Base-by-base conservation (phyloP, 2,888 invertebrate genomes). In the Clusia tigrina region DNA sequence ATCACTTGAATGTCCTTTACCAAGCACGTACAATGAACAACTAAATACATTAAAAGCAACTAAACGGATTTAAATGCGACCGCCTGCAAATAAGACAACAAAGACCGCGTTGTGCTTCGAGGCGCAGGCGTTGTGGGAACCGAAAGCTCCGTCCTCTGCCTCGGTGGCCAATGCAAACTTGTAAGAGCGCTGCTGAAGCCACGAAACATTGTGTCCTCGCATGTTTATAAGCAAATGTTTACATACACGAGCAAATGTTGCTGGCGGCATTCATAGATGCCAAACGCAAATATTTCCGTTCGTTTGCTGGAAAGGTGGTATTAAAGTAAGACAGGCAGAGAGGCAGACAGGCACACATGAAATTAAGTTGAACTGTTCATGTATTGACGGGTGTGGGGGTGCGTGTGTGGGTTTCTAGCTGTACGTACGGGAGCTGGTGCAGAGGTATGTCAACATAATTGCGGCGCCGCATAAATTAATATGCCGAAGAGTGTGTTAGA, bases 1-100 rank as follows among this genome's bases (percentile, higher is more conserved):
- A 60, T 54, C 48, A 58, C 55, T 61, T 61, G 55, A 61, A 61
- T 64, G 67, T 67, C 67, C 67, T 60, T 25, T 60, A 38, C 20
- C 62, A 48, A 60, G 62, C 64, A 60, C 67, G 59, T 64, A 64
- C 64, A 62, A 26, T 54, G 54, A 59, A 60, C 58, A 60, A 67
- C 67, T 67, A 60, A 67, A 67, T 63, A 58, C 60, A 62, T 63
- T 60, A 58, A 60, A 55, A 60, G 46, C 52, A 42, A 53, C 55
- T 55, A 64, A 60, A 62, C 58, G 60, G 64, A 67, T 63, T 62
- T 64, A 57, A 66, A 56, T 63, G 54, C 38, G 46, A 59, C 32
- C 23, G 37, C 52, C 32, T 48, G 51, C 54, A 22, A 3, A 26
- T 23, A 23, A 24, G 5, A 25, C 26, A 48, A 22, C 48, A 20